A percentile compares a stretch with the other conserved stretches of the same genome.
Evolutionary conservation across 1,140 invertebrate species (phyloP).

Genomic region (Drosophila pectinifera): DNA sequence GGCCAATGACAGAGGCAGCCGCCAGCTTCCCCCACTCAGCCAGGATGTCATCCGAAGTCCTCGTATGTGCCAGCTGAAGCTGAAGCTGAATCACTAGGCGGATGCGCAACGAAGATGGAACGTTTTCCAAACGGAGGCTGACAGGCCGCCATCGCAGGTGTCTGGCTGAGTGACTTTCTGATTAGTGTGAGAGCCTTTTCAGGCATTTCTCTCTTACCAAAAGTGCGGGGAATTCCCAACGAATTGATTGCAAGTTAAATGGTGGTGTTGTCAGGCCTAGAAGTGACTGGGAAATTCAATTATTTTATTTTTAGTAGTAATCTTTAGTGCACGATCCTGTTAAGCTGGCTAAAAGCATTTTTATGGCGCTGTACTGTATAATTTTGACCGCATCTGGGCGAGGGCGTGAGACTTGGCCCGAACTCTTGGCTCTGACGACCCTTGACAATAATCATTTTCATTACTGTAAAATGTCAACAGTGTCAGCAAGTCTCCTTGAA

Average conservation of each 20-base stretch:
- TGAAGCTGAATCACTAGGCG: conserved; percentile 36
- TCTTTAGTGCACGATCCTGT: too few relatives aligned
- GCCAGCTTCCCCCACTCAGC: conserved; percentile 1
- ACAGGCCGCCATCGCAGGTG: conserved; percentile 51
- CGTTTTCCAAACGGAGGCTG: conserved; percentile 65
- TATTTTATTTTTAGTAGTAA: too few relatives aligned
- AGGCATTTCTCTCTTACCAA: conserved; percentile 9
- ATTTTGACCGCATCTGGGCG: conserved; percentile 34
- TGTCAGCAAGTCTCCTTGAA: conserved; percentile 55
- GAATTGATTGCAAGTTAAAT: conserved; percentile 1
- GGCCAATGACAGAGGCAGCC: conserved; percentile 40
- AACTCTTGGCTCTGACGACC: conserved; percentile 49
- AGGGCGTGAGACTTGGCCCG: conserved; percentile 14
- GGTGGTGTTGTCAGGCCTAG: neutral
- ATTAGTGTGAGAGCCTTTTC: conserved; percentile 68
- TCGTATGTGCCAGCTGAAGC: conserved; percentile 56
- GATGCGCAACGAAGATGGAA: conserved; percentile 60
- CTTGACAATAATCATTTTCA: conserved; percentile 79
- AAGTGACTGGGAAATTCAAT: too few relatives aligned
- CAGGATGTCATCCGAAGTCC: conserved; percentile 30
- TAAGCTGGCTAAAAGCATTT: conserved; percentile 8
- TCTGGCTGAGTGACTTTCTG: conserved; percentile 41
- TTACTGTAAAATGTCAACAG: conserved; percentile 75
- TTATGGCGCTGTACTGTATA: neutral
- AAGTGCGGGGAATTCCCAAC: neutral